phyloP scores from a whole-genome alignment of 2,888 invertebrate species.

The Nymphalis urticae region DNA sequence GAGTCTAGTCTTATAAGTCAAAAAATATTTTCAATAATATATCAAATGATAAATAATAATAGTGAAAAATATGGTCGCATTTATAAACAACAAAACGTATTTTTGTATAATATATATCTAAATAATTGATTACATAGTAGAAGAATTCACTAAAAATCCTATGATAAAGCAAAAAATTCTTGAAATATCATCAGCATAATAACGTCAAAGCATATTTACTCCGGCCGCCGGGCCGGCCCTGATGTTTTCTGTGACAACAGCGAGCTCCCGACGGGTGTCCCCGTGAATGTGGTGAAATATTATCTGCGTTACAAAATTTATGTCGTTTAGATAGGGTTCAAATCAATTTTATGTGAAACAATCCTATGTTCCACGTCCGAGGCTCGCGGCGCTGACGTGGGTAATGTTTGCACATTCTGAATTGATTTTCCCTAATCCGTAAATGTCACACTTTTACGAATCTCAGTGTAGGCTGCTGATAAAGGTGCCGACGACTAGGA shows the following conservation, averaged over 20 bases:
- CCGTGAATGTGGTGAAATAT: constrained; percentile 57
- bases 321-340: constrained; percentile 63
- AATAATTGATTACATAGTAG: neutral
- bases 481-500: constrained; percentile 27
- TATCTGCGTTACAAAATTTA: constrained; percentile 57
- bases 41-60: too few relatives aligned
- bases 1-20: neutral
- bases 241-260: constrained; percentile 70
- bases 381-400: constrained; percentile 58
- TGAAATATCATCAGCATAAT: constrained; percentile 70
- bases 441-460: constrained; percentile 67
- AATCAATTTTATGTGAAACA: constrained; percentile 69
- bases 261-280: constrained; percentile 43
- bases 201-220: constrained; percentile 71
- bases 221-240: constrained; percentile 53
- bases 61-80: too few relatives aligned
- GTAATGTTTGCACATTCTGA: constrained; percentile 66
- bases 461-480: constrained; percentile 40
- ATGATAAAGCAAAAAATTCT: constrained; percentile 50
- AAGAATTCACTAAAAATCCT: neutral
- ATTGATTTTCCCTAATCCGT: constrained; percentile 77
- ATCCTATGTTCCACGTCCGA: constrained; percentile 49
- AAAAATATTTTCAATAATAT: too few relatives aligned
- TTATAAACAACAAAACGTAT: too few relatives aligned
- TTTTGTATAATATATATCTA: neutral